Conservation (phyloP, 2,888 invertebrate genomes). For the Papilio demoleus region DNA sequence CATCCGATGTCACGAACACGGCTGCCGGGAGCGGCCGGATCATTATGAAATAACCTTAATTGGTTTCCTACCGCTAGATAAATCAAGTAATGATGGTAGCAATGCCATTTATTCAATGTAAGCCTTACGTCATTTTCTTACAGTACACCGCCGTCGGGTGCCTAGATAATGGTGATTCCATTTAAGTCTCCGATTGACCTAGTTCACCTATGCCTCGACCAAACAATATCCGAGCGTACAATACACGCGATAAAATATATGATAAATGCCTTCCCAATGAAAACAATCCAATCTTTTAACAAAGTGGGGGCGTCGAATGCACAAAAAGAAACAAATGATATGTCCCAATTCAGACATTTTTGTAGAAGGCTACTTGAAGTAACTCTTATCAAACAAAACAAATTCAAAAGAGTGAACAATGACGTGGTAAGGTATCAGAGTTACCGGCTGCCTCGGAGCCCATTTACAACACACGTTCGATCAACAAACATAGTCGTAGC, state of each 20-base stretch:
- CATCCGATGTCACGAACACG: conserved; percentile 50
- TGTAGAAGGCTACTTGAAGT: conserved; percentile 67
- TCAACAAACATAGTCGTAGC: too few relatives aligned
- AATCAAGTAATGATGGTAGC: conserved; percentile 58
- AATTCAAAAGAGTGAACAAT: conserved; percentile 78
- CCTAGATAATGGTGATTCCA: conserved; percentile 69
- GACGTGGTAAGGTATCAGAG: conserved; percentile 67
- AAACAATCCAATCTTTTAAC: conserved; percentile 71
- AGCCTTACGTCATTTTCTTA: conserved; percentile 68
- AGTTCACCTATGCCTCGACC: conserved; percentile 66
- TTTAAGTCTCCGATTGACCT: conserved; percentile 70
- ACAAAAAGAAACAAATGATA: conserved; percentile 71
- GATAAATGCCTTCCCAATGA: conserved; percentile 59
- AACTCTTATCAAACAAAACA: conserved; percentile 79
- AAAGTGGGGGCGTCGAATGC: conserved; percentile 66
- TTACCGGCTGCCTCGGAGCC: conserved; percentile 57
- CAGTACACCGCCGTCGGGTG: conserved; percentile 45
- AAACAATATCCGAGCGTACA: conserved; percentile 68
- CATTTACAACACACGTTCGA: conserved; percentile 62
- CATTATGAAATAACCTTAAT: conserved; percentile 61
- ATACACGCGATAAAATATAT: conserved; percentile 56
- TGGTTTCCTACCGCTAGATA: conserved; percentile 63
- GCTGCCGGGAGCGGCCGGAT: conserved; percentile 47
- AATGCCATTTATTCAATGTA: conserved; percentile 59
- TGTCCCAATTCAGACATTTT: conserved; percentile 70